Percentiles rank a stretch among this genome's conserved stretches.
Evolutionary conservation across 2,797 vertebrate genomes (phyloP).

Genomic region (Dallia pectoralis): DNA sequence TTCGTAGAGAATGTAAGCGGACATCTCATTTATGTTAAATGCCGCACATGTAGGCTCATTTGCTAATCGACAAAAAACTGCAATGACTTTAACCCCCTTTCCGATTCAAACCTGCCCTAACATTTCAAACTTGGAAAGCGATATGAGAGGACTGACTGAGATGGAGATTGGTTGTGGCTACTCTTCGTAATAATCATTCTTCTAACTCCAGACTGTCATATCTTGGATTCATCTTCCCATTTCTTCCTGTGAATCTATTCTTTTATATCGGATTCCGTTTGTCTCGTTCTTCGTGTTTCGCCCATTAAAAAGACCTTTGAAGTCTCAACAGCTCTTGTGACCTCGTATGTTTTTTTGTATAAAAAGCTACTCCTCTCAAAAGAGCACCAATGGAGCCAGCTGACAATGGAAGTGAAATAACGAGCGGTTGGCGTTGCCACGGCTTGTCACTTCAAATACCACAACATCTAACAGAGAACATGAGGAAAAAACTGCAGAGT

Average conservation of each 20-base stretch:
- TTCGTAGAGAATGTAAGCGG: too few species aligned
- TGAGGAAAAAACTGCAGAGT: constrained; percentile 28
- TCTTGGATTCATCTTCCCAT: background rate
- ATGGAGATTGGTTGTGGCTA: background rate
- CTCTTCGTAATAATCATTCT: background rate
- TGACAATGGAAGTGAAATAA: constrained; percentile 61
- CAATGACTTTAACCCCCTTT: too few species aligned
- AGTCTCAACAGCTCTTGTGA: constrained; percentile 36
- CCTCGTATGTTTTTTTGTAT: constrained; percentile 56
- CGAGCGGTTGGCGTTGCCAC: constrained; percentile 42
- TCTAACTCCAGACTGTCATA: background rate
- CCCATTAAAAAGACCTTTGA: constrained; percentile 29
- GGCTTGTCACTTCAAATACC: constrained; percentile 58
- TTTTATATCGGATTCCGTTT: constrained; percentile 15
- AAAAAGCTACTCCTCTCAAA: constrained; percentile 53
- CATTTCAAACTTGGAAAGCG: background rate
- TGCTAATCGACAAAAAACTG: too few species aligned
- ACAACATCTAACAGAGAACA: constrained; percentile 48
- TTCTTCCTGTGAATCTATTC: background rate
- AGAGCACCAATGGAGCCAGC: constrained; percentile 49
- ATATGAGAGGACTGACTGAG: background rate
- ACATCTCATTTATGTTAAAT: too few species aligned
- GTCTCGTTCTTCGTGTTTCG: constrained; percentile 31
- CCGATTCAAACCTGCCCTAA: background rate
- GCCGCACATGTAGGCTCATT: too few species aligned